Conservation (phyloP, 2,797 vertebrate genomes). For the Pachyuromys duprasi region DNA sequence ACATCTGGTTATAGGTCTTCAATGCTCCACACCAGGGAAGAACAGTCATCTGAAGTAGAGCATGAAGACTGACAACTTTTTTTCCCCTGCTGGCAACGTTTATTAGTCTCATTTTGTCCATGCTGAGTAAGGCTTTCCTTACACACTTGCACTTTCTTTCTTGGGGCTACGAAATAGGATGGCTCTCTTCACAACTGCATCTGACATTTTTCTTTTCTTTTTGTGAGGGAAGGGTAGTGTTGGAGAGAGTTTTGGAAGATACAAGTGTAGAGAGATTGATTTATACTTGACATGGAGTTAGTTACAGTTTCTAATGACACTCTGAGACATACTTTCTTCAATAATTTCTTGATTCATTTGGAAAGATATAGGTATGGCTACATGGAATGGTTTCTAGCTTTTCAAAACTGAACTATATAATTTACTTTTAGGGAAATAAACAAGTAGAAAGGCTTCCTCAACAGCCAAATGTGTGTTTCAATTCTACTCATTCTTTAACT, state of each 20-base stretch:
- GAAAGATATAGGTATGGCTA: slow-evolving; percentile 70
- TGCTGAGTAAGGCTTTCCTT: slow-evolving; percentile 83
- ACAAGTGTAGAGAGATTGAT: slow-evolving; percentile 88
- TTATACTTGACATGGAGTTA: slow-evolving; percentile 89
- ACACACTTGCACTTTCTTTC: slow-evolving; percentile 86
- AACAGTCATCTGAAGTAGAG: slow-evolving; percentile 87
- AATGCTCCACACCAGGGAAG: slow-evolving; percentile 63
- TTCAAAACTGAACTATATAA: slow-evolving; percentile 71
- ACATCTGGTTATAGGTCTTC: slow-evolving; percentile 82
- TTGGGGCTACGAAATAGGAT: slow-evolving; percentile 89
- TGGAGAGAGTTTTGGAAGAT: slow-evolving; percentile 88
- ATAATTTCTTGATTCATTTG: slow-evolving; percentile 79
- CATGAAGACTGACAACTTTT: slow-evolving; percentile 83
- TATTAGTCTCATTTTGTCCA: slow-evolving; percentile 82
- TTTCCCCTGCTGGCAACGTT: slow-evolving; percentile 74
- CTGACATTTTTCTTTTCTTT: slow-evolving; percentile 79
- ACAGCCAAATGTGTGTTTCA: neutral
- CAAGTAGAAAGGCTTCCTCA: neutral
- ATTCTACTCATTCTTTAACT: neutral
- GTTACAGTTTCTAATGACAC: slow-evolving; percentile 86
- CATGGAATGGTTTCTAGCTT: slow-evolving; percentile 75
- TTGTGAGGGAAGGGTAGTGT: slow-evolving; percentile 80
- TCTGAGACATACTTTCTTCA: slow-evolving; percentile 83
- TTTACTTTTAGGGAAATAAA: slow-evolving; percentile 71
- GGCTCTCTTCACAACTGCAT: slow-evolving; percentile 83